phyloP scores from a whole-genome alignment of 2,888 invertebrate species.

The Lasioglossum morio region DNA sequence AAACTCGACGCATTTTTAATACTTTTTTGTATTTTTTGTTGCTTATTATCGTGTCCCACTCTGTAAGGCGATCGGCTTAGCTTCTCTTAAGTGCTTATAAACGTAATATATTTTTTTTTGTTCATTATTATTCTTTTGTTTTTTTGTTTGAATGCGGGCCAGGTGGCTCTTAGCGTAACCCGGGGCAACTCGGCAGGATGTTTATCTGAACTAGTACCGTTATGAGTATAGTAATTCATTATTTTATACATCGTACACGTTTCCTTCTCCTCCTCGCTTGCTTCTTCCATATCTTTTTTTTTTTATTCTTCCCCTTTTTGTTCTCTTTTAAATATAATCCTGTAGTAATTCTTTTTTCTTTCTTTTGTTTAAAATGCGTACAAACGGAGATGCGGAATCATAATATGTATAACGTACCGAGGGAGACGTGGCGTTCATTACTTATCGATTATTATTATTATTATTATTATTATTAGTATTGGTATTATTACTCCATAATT shows the following conservation, averaged over 20 bases:
- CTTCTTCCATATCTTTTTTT: background rate
- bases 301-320: background rate
- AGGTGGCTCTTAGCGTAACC: constrained; percentile 78
- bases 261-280: background rate
- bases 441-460: constrained; percentile 63
- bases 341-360: constrained; percentile 67
- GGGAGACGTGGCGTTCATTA: constrained; percentile 70
- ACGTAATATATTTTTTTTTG: constrained; percentile 66
- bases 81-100: constrained; percentile 68
- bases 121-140: constrained; percentile 19
- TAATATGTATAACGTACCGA: constrained; percentile 75
- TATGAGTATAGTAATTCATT: constrained; percentile 72
- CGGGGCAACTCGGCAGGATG: constrained; percentile 81
- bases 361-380: constrained; percentile 75
- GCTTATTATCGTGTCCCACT: constrained; percentile 67
- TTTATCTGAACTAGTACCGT: constrained; percentile 81
- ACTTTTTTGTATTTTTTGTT: constrained; percentile 31
- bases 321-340: constrained; percentile 62
- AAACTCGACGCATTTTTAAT: constrained; percentile 33
- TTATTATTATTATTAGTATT: constrained; percentile 51
- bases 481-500: constrained; percentile 55
- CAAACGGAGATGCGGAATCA: constrained; percentile 80
- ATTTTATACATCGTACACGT: constrained; percentile 46
- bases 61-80: constrained; percentile 71
- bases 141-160: constrained; percentile 71